Conservation (phyloP, 2,888 invertebrate species). For the Apocheima hispidaria region DNA sequence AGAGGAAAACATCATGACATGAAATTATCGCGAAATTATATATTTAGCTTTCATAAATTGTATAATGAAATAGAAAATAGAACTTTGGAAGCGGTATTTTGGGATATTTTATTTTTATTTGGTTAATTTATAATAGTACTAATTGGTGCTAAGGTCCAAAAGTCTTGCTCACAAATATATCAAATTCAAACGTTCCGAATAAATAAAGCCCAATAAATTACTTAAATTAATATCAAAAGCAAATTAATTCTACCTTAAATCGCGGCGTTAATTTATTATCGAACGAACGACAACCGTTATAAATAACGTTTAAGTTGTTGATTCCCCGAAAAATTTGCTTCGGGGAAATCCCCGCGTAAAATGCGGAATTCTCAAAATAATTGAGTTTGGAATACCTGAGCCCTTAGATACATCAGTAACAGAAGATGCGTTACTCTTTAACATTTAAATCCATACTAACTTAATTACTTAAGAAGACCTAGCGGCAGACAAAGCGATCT, state of each 20-base stretch:
- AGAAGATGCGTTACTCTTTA: slow-evolving; percentile 3
- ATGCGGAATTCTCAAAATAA: slow-evolving; percentile 57
- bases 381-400: slow-evolving; percentile 69
- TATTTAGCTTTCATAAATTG: no score
- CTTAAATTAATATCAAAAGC: slow-evolving; percentile 43
- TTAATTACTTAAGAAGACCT: no score
- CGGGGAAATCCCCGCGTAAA: slow-evolving; percentile 36
- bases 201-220: slow-evolving; percentile 38
- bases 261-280: slow-evolving; percentile 43
- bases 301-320: slow-evolving; percentile 48
- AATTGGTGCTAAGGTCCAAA: not conserved
- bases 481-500: no score
- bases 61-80: no score
- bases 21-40: no score
- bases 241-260: slow-evolving; percentile 45
- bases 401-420: not conserved
- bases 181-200: slow-evolving; percentile 18
- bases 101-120: not conserved
- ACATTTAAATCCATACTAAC: not conserved
- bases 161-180: slow-evolving; percentile 5
- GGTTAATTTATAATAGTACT: not conserved
- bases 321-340: slow-evolving; percentile 47
- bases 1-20: no score
- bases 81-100: not conserved
- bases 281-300: slow-evolving; percentile 41